A percentile compares a stretch with the other conserved stretches of the same genome.
These are phyloP conservation scores for Setipinna tenuifilis DNA, from an alignment of 2,797 vertebrate species.

Conservation along the genomic window DNA sequence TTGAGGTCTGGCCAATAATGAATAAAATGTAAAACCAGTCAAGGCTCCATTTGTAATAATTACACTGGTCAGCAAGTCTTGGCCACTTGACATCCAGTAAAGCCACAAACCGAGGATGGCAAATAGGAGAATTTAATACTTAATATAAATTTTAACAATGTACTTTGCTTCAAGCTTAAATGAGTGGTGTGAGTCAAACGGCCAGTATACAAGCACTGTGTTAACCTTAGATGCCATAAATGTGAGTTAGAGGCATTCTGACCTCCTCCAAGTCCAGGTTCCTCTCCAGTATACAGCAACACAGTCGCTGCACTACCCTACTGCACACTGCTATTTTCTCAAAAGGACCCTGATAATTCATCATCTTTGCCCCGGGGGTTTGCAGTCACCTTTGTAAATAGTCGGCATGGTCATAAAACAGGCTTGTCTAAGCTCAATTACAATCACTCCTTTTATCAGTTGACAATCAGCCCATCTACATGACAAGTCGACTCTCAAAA, in stretches of 20 bases:
- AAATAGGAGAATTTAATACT: not conserved
- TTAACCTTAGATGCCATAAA: not conserved
- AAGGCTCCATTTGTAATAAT: not conserved
- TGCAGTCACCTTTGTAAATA: constrained; percentile 12
- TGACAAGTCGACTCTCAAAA: not conserved
- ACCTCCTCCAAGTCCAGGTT: not conserved
- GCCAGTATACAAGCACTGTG: not conserved
- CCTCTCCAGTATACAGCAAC: not conserved
- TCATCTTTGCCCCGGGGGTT: not conserved
- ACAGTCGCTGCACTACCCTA: not conserved
- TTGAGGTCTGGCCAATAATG: not conserved
- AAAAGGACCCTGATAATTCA: not conserved
- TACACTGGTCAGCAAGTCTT: not conserved
- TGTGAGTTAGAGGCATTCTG: not conserved
- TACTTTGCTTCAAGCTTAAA: not conserved
- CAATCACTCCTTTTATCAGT: constrained; percentile 9
- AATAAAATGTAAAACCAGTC: not conserved
- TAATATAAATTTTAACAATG: not conserved
- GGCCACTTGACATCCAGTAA: too few relatives aligned
- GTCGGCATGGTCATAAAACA: constrained; percentile 2
- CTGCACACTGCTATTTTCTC: not conserved
- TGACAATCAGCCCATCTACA: not conserved
- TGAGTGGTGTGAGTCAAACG: not conserved
- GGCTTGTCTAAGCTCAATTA: constrained; percentile 12
- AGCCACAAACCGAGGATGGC: not conserved